phyloP scores from a whole-genome alignment of 2,797 vertebrate genomes.

The Sebastes dallii region DNA sequence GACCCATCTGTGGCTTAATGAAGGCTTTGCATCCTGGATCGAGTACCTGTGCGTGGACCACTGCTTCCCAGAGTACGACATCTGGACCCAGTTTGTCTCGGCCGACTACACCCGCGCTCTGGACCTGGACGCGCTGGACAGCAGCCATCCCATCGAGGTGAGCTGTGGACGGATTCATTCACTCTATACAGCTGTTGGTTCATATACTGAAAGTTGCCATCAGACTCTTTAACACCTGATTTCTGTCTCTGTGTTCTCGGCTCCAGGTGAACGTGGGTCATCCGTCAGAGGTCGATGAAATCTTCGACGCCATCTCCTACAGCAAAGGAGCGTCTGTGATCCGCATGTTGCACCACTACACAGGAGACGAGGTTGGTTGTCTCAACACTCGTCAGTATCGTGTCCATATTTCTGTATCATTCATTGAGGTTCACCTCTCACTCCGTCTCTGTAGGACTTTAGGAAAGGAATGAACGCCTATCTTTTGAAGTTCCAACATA shows the following conservation, averaged over 20 bases:
- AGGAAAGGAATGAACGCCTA: constrained; percentile 99
- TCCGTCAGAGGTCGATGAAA: constrained; percentile 99
- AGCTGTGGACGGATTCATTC: neutral
- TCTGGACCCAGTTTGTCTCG: constrained; percentile 99
- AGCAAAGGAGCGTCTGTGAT: constrained; percentile 99
- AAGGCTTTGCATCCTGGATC: constrained; percentile 99
- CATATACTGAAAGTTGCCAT: too few relatives aligned
- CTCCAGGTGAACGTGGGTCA: constrained; percentile 95
- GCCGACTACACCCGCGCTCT: constrained; percentile 97
- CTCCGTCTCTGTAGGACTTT: constrained; percentile 87
- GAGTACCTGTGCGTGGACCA: constrained; percentile 99
- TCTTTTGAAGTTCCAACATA: constrained; percentile 96
- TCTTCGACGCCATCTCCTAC: constrained; percentile 99
- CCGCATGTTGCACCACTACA: constrained; percentile 98
- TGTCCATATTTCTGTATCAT: neutral
- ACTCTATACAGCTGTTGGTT: neutral
- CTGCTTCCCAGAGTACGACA: constrained; percentile 99
- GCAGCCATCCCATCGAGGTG: constrained; percentile 99
- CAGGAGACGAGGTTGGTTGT: constrained; percentile 92
- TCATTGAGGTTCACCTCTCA: neutral
- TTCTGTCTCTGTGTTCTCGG: neutral
- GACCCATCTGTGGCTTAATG: constrained; percentile 99
- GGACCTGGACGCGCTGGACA: constrained; percentile 97
- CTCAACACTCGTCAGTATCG: fast-evolving
- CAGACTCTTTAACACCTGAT: too few relatives aligned